Evolutionary conservation across 2,888 invertebrate genomes (phyloP).

Genomic region (Keiferia lycopersicella): DNA sequence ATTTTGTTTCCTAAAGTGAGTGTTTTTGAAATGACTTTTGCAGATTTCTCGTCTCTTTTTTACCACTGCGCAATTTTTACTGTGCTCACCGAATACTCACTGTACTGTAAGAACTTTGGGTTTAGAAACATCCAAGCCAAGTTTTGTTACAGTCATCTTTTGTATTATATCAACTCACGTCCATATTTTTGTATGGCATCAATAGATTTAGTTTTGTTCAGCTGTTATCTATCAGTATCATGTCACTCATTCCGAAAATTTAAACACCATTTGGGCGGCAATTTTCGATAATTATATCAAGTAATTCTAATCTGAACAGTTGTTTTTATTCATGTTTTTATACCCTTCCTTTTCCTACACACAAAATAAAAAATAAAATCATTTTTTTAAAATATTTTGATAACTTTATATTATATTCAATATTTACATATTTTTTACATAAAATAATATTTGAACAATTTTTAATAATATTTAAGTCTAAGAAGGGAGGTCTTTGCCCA

Average conservation of each 20-base stretch:
- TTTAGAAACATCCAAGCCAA: too few species aligned
- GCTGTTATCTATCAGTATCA: background rate
- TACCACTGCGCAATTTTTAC: too few species aligned
- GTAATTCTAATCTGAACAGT: conserved; percentile 47
- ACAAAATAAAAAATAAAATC: background rate
- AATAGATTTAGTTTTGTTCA: background rate
- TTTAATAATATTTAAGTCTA: too few species aligned
- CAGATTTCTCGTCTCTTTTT: too few species aligned
- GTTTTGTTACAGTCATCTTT: background rate
- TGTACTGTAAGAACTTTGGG: too few species aligned
- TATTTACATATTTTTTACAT: too few species aligned
- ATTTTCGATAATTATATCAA: conserved; percentile 51
- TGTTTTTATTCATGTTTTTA: conserved; percentile 20
- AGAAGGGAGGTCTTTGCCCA: too few species aligned
- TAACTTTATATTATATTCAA: too few species aligned
- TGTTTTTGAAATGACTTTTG: too few species aligned
- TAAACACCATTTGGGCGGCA: conserved; percentile 36
- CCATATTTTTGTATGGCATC: background rate
- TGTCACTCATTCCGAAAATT: background rate
- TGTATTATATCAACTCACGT: background rate
- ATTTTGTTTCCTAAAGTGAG: too few species aligned
- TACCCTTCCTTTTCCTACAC: background rate
- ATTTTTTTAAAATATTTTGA: background rate
- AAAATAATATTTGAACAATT: too few species aligned
- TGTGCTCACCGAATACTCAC: too few species aligned